Percentiles rank a stretch among this genome's conserved stretches.
phyloP scores from a whole-genome alignment of 2,888 invertebrate species.

The Clunio marinus region DNA sequence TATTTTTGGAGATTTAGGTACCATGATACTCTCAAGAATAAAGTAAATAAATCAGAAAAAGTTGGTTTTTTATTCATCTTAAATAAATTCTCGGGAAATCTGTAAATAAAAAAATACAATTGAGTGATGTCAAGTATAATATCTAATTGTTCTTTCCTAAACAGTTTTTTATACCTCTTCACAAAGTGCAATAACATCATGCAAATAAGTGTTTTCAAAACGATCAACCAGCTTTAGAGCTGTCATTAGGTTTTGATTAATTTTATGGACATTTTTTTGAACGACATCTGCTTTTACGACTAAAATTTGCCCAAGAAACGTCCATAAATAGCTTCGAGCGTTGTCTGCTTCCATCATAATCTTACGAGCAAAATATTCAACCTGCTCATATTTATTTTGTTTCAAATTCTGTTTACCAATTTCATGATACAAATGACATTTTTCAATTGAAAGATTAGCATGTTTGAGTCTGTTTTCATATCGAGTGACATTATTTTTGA shows the following conservation, averaged over 20 bases:
- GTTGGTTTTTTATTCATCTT: too few species aligned
- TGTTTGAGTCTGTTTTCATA: slow-evolving; percentile 15
- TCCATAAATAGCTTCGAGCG: slow-evolving; percentile 32
- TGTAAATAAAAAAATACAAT: background rate
- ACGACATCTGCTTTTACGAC: slow-evolving; percentile 3
- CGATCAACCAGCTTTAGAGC: background rate
- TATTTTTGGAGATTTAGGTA: too few species aligned
- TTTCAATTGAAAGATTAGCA: slow-evolving; percentile 25
- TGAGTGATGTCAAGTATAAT: too few species aligned
- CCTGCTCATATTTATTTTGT: slow-evolving; percentile 27
- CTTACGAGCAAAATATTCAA: background rate
- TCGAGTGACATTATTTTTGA: slow-evolving; percentile 1
- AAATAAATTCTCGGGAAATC: too few species aligned
- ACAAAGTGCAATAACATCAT: background rate
- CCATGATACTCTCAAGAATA: too few species aligned
- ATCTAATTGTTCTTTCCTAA: too few species aligned
- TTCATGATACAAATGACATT: slow-evolving; percentile 37
- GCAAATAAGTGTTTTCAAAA: background rate
- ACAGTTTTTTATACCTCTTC: too few species aligned
- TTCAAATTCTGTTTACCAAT: slow-evolving; percentile 23
- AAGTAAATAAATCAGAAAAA: too few species aligned
- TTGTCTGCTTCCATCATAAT: background rate
- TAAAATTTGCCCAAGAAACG: slow-evolving; percentile 25
- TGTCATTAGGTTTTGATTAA: background rate
- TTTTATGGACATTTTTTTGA: background rate